phyloP scores from a whole-genome alignment of 2,888 invertebrate species.

The Atrina japonica region DNA sequence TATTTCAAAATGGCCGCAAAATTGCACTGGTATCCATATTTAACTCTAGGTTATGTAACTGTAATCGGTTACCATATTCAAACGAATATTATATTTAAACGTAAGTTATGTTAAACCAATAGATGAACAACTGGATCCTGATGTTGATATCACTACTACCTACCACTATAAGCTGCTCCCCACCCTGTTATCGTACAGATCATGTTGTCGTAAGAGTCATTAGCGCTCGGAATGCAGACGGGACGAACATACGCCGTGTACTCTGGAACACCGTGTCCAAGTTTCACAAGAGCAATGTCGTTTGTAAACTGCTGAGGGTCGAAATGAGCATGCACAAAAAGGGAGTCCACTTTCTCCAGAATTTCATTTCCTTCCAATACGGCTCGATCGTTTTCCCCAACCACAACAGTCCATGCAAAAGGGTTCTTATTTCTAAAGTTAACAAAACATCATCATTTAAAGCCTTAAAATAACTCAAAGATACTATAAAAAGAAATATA shows the following conservation, averaged over 20 bases:
- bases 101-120: too few species aligned
- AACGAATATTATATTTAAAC: too few species aligned
- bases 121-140: too few species aligned
- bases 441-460: too few species aligned
- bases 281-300: conserved; percentile 89
- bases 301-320: conserved; percentile 83
- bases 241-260: conserved; percentile 87
- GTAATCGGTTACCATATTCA: too few species aligned
- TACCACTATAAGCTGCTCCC: conserved; percentile 65
- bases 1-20: too few species aligned
- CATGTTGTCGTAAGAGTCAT: conserved; percentile 71
- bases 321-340: conserved; percentile 89
- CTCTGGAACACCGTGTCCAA: conserved; percentile 85
- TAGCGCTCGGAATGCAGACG: conserved; percentile 87
- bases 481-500: not conserved
- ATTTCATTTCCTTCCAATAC: conserved; percentile 63
- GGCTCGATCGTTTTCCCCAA: conserved; percentile 66
- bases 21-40: too few species aligned
- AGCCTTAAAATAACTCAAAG: not conserved
- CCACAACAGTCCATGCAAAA: conserved; percentile 62
- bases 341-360: conserved; percentile 60
- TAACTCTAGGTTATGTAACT: too few species aligned
- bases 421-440: conserved; percentile 63
- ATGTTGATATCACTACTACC: too few species aligned
- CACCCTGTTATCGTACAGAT: conserved; percentile 69